Conservation (phyloP, 2,888 invertebrate species). For the Palloptera scutellata region DNA sequence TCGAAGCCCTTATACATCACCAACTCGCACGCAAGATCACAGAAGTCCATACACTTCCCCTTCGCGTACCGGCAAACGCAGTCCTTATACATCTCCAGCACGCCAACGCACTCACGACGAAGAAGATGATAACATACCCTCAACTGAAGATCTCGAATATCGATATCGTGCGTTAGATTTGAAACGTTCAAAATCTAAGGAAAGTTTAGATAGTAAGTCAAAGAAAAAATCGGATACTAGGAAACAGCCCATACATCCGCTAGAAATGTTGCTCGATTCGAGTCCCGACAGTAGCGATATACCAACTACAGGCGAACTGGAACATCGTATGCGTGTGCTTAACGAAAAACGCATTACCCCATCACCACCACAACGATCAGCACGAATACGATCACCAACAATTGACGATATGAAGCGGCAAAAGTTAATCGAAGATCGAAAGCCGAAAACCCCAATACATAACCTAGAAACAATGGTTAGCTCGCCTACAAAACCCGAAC, state of each 20-base stretch:
- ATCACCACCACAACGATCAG: slow-evolving; percentile 40
- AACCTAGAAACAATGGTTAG: slow-evolving; percentile 48
- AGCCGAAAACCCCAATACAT: slow-evolving; percentile 48
- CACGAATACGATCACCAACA: slow-evolving; percentile 52
- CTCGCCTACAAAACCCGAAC: slow-evolving; percentile 48
- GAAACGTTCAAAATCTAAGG: slow-evolving; percentile 50
- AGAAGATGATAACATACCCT: slow-evolving; percentile 41
- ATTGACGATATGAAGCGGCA: slow-evolving; percentile 51
- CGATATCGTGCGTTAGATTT: slow-evolving; percentile 53
- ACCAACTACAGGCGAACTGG: slow-evolving; percentile 58
- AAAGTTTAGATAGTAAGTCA: slow-evolving; percentile 22
- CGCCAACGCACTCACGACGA: slow-evolving; percentile 24
- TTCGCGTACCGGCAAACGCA: slow-evolving; percentile 24
- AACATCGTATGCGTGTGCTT: slow-evolving; percentile 56
- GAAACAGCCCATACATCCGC: slow-evolving; percentile 54
- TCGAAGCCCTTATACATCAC: slow-evolving; percentile 25
- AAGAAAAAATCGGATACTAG: slow-evolving; percentile 45
- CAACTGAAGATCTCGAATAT: slow-evolving; percentile 51
- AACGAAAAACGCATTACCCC: slow-evolving; percentile 50
- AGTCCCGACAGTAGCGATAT: slow-evolving; percentile 54
- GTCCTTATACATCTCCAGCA: slow-evolving; percentile 27
- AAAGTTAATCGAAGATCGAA: slow-evolving; percentile 45
- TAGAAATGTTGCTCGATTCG: slow-evolving; percentile 57
- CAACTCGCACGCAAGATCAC: not conserved
- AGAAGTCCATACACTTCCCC: slow-evolving; percentile 48